Conservation (phyloP, 2,888 invertebrate genomes). For the Trichopoda pennipes region DNA sequence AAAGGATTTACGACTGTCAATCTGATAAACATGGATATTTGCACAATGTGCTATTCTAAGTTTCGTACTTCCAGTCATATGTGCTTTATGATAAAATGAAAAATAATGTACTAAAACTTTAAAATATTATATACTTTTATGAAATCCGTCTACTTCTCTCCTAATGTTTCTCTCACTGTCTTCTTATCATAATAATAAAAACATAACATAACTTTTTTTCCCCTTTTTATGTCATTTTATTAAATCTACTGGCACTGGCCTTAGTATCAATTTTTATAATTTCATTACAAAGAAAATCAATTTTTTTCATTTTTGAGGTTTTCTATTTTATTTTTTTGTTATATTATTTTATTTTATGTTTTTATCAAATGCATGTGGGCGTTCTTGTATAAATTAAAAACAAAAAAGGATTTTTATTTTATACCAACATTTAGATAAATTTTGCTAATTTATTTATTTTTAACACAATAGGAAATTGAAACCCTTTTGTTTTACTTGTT, state of each 20-base stretch:
- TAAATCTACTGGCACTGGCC: slow-evolving; percentile 15
- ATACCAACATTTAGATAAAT: slow-evolving; percentile 33
- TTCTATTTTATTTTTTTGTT: not conserved
- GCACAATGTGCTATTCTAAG: no score
- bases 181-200: no score
- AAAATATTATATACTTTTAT: no score
- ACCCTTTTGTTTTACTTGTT: slow-evolving; percentile 38
- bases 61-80: no score
- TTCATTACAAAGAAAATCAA: slow-evolving; percentile 37
- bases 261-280: slow-evolving; percentile 23
- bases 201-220: no score
- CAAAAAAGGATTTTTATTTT: slow-evolving; percentile 17
- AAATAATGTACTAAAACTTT: no score
- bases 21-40: no score
- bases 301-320: not conserved
- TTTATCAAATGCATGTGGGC: slow-evolving; percentile 29
- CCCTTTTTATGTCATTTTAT: not conserved
- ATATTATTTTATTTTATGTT: no score
- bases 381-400: slow-evolving; percentile 1
- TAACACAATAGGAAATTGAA: slow-evolving; percentile 44
- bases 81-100: no score
- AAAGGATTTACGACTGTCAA: no score
- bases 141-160: no score
- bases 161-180: no score
- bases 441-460: slow-evolving; percentile 65